Base-by-base conservation (phyloP, 2,797 vertebrate species). In the Megalops cyprinoides region DNA sequence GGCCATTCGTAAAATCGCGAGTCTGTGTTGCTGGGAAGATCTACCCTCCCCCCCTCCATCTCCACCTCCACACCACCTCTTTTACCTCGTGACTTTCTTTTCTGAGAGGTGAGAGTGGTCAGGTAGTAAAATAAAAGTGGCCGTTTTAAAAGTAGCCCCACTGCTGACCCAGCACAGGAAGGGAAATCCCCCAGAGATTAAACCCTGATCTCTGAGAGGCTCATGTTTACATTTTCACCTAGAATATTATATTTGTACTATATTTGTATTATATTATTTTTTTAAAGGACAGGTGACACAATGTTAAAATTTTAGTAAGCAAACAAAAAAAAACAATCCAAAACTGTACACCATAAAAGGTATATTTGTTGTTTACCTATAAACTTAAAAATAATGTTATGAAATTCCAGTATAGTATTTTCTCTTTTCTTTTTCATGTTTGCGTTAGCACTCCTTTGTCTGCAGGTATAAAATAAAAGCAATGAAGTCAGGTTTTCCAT, bases 61-160 rank as follows among this genome's bases (percentile, higher is more conserved):
- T n/a, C n/a, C n/a, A n/a, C n/a, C n/a, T n/a, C n/a, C n/a, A n/a
- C n/a, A n/a, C n/a, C 48, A 83, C 37, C 34, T 18, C 31, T 86
- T 84, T 86, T 31, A 9, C 9, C 15, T 75, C 77, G 49, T 83
- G 85, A 88, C 84, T 84, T 87, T 89, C 87, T 84, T 86, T 31
- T 4, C 78, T 78, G 76, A 81, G 84, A 90, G 84, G 86, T 83
- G 86, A 85, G 84, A 84, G 84, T 87, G 87, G 86, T 81, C 84
- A 88, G 85, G 89, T 87, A 82, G 80, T 89, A 88, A 91, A 90
- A 88, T 84, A 86, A 87, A 81, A 84, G 85, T 82, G 82, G 71
- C 81, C 83, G 86, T 82, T 90, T 89, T 86, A 87, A 84, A 87
- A 85, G 51, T 37, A 74, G 74, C 76, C 83, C 79, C n/a, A 46